phyloP scores from a whole-genome alignment of 2,888 invertebrate species.

The Leptinotarsa peninsularis region DNA sequence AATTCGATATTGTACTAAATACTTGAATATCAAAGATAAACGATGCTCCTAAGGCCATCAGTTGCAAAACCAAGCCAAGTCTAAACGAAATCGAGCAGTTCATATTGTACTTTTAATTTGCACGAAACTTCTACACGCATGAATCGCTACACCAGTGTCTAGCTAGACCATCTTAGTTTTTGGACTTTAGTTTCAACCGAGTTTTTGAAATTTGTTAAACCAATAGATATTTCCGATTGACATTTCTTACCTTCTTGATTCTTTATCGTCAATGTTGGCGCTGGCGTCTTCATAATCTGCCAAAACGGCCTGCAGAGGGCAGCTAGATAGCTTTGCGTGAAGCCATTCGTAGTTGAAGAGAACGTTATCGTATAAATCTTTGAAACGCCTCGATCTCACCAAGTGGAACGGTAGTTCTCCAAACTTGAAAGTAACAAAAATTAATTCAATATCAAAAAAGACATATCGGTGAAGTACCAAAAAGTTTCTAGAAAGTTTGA shows the following conservation, averaged over 20 bases:
- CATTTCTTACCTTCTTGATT: constrained; percentile 75
- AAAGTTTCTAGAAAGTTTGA: too few relatives aligned
- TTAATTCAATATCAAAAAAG: too few relatives aligned
- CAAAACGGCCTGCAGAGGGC: constrained; percentile 93
- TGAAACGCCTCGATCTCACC: constrained; percentile 89
- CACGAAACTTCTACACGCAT: too few relatives aligned
- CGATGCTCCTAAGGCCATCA: too few relatives aligned
- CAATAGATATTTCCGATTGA: neutral
- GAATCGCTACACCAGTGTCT: too few relatives aligned
- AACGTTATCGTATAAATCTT: constrained; percentile 90
- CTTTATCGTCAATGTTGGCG: constrained; percentile 82
- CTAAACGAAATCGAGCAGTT: too few relatives aligned
- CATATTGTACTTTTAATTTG: too few relatives aligned
- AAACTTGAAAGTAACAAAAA: constrained; percentile 71
- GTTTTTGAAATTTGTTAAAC: too few relatives aligned
- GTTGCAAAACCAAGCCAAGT: too few relatives aligned
- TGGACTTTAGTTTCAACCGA: too few relatives aligned
- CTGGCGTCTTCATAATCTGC: constrained; percentile 97
- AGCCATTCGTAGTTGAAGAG: constrained; percentile 98
- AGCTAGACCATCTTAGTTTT: too few relatives aligned
- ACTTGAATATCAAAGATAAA: neutral
- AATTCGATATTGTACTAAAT: neutral
- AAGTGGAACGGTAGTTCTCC: constrained; percentile 96
- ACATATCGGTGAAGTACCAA: too few relatives aligned
- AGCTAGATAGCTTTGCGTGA: constrained; percentile 94